phyloP scores from a whole-genome alignment of 2,113 vertebrate species.

The Ovis canadensis region DNA sequence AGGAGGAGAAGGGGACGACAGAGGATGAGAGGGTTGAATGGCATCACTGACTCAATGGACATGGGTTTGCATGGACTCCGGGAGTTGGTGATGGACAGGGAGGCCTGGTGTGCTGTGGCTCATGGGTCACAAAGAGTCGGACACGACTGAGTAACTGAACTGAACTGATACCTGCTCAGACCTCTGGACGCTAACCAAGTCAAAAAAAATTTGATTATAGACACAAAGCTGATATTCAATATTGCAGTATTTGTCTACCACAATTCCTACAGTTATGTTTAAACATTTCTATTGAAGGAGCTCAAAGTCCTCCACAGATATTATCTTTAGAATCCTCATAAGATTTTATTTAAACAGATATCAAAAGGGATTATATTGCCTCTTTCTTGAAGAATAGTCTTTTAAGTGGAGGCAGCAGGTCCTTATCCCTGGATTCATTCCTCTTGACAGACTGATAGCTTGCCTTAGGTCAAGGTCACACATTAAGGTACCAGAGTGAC shows the following conservation, averaged over 20 bases:
- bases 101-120: background rate
- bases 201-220: background rate
- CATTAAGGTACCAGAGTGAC: background rate
- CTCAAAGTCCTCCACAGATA: slow-evolving; percentile 39
- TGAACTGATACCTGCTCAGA: background rate
- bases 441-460: background rate
- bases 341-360: slow-evolving; percentile 16
- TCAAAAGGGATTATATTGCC: background rate
- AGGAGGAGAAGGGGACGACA: background rate
- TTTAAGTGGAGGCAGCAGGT: background rate
- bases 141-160: background rate
- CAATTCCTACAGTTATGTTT: slow-evolving; percentile 15
- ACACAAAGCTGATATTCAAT: background rate
- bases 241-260: slow-evolving; percentile 10
- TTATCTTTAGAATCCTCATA: slow-evolving; percentile 32
- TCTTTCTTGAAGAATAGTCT: background rate
- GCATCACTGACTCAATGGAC: background rate
- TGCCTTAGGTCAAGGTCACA: slow-evolving; percentile 35
- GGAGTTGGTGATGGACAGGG: background rate
- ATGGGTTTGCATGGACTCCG: background rate
- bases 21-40: background rate
- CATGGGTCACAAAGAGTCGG: background rate
- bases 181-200: background rate
- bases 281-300: slow-evolving; percentile 31
- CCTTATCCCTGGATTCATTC: background rate